These are phyloP conservation scores for Bujurquina vittata DNA, from an alignment of 2,113 vertebrate genomes.

Conservation along the genomic window DNA sequence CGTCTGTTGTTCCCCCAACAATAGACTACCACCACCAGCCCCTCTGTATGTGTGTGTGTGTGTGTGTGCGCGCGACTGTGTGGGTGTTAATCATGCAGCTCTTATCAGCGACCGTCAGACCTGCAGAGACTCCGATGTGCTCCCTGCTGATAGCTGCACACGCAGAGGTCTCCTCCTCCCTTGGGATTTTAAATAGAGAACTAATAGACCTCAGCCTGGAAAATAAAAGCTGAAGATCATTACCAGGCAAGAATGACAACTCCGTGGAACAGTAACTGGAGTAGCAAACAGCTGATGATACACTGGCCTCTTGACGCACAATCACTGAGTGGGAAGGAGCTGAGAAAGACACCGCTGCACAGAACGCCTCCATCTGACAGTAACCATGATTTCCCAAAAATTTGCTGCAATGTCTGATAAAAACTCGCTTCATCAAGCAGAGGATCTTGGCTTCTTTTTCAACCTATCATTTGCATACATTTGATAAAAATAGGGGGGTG, in stretches of 20 bases:
- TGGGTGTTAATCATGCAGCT: conserved; percentile 72
- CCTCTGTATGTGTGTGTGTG: conserved; percentile 6
- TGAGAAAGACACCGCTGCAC: not conserved
- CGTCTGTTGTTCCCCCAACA: conserved; percentile 74
- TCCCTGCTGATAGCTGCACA: conserved; percentile 75
- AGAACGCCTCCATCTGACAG: conserved; percentile 3
- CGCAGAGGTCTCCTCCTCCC: conserved; percentile 64
- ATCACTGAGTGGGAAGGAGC: conserved; percentile 17
- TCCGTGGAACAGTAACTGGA: conserved; percentile 38
- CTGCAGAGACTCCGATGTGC: conserved; percentile 75
- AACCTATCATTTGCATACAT: conserved; percentile 3
- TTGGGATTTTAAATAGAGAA: conserved; percentile 70
- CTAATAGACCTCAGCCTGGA: conserved; percentile 72
- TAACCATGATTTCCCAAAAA: not conserved
- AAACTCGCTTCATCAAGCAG: conserved; percentile 22
- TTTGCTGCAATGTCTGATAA: conserved; percentile 4
- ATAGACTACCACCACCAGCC: conserved; percentile 61
- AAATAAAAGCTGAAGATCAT: conserved; percentile 74
- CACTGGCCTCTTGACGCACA: conserved; percentile 47
- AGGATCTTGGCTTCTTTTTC: conserved; percentile 6
- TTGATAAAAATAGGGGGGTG: conserved; percentile 10
- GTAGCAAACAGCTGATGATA: conserved; percentile 59
- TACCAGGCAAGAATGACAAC: conserved; percentile 54
- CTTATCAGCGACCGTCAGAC: conserved; percentile 80
- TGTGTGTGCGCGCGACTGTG: conserved; percentile 15